Conservation (phyloP, 2,797 vertebrate genomes). For the Poeciliopsis presidionis region DNA sequence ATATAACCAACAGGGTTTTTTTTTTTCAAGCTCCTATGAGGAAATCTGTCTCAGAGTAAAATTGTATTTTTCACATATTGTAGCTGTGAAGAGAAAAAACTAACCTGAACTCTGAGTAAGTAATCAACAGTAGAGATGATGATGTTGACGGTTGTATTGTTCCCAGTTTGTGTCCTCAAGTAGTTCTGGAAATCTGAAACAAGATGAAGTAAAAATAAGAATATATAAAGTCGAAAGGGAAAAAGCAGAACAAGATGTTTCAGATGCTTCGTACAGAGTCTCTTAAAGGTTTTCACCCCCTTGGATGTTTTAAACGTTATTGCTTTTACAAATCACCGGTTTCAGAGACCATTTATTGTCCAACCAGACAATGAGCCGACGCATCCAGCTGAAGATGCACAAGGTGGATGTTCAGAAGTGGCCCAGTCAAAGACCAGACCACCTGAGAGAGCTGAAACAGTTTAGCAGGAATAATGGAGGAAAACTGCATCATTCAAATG, state of each 20-base stretch:
- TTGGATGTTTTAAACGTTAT: background rate
- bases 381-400: too few relatives aligned
- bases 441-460: too few relatives aligned
- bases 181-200: conserved; percentile 95
- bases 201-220: conserved; percentile 4
- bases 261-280: background rate
- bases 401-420: too few relatives aligned
- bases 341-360: background rate
- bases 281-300: background rate
- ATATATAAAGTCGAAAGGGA: background rate
- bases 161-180: conserved; percentile 94
- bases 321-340: background rate
- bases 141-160: conserved; percentile 96
- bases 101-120: conserved; percentile 93
- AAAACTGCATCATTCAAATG: too few relatives aligned
- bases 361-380: background rate
- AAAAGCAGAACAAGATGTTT: background rate
- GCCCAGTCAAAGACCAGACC: background rate
- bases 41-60: background rate
- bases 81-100: conserved; percentile 1
- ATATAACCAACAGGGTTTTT: background rate
- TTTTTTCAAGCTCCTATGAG: background rate
- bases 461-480: too few relatives aligned
- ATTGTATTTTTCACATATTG: too few relatives aligned
- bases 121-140: conserved; percentile 98